A percentile compares a stretch with the other conserved stretches of the same genome.
phyloP scores from a whole-genome alignment of 23 tunicate genomes.

The Trididemnum miniatum region DNA sequence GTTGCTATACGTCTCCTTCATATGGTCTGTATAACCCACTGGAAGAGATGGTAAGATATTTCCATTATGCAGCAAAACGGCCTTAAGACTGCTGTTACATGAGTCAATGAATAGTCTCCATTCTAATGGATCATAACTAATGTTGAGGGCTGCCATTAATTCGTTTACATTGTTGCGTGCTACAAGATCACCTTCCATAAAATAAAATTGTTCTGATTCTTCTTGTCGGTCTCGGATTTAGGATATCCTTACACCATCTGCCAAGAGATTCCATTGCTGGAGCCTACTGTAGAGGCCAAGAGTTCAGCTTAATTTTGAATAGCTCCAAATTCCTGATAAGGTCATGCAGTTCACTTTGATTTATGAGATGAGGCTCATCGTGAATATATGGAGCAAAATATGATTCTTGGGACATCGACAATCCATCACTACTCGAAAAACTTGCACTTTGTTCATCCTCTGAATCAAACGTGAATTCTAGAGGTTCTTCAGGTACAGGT shows the following conservation, averaged over 20 bases:
- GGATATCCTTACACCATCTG: constrained; percentile 27
- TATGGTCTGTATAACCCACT: constrained; percentile 39
- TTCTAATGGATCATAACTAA: constrained; percentile 35
- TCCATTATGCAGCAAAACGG: constrained; percentile 48
- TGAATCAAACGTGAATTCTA: constrained; percentile 32
- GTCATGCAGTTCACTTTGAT: constrained; percentile 25
- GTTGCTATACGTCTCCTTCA: constrained; percentile 36
- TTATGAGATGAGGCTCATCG: constrained; percentile 28
- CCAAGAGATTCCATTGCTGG: constrained; percentile 44
- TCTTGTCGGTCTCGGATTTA: constrained; percentile 29
- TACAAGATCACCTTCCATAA: constrained; percentile 31
- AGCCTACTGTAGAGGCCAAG: constrained; percentile 43
- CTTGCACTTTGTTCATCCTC: constrained; percentile 1
- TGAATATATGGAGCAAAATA: constrained; percentile 12
- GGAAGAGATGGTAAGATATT: constrained; percentile 45
- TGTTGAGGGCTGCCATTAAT: constrained; percentile 31
- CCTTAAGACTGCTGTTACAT: constrained; percentile 32
- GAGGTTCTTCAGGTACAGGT: constrained; percentile 37
- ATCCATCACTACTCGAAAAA: constrained; percentile 34
- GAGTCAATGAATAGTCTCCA: constrained; percentile 50
- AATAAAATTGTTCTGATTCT: constrained; percentile 24
- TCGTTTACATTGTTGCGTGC: constrained; percentile 27
- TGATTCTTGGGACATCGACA: constrained; percentile 14
- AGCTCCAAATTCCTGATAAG: no score
- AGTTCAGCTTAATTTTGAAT: constrained; percentile 18